These are phyloP conservation scores for Eulithis testata DNA, from an alignment of 2,888 invertebrate species.

Conservation along the genomic window DNA sequence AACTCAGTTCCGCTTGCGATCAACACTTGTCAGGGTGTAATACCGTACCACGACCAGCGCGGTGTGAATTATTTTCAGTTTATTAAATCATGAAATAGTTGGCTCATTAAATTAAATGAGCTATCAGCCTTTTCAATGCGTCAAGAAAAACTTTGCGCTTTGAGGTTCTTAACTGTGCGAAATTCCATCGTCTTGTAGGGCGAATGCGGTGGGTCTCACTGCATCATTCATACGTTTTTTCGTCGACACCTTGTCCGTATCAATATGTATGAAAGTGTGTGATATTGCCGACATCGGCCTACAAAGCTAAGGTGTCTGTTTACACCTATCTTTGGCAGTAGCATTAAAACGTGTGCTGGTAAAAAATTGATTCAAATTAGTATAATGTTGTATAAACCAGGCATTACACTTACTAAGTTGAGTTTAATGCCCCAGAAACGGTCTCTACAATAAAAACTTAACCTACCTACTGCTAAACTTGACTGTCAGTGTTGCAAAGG, in stretches of 20 bases:
- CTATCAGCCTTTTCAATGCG: conserved; percentile 72
- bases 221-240: conserved; percentile 83
- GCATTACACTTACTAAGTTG: no score
- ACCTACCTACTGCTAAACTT: no score
- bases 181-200: conserved; percentile 79
- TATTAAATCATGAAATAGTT: conserved; percentile 49
- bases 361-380: conserved; percentile 19
- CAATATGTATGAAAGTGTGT: conserved; percentile 76
- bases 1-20: background rate
- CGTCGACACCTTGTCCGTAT: conserved; percentile 77
- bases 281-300: conserved; percentile 62
- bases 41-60: conserved; percentile 23
- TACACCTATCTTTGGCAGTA: conserved; percentile 20
- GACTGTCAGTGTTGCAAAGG: no score
- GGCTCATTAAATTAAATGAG: conserved; percentile 78
- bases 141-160: conserved; percentile 71
- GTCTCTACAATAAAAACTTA: no score
- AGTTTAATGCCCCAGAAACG: no score
- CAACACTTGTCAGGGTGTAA: conserved; percentile 14
- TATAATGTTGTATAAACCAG: conserved; percentile 1
- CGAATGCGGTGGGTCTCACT: conserved; percentile 73
- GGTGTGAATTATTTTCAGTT: conserved; percentile 34
- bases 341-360: conserved; percentile 9
- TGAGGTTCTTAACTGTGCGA: conserved; percentile 71
- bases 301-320: conserved; percentile 21